phyloP scores from a whole-genome alignment of 2,113 vertebrate species.

The Onychostruthus taczanowskii region DNA sequence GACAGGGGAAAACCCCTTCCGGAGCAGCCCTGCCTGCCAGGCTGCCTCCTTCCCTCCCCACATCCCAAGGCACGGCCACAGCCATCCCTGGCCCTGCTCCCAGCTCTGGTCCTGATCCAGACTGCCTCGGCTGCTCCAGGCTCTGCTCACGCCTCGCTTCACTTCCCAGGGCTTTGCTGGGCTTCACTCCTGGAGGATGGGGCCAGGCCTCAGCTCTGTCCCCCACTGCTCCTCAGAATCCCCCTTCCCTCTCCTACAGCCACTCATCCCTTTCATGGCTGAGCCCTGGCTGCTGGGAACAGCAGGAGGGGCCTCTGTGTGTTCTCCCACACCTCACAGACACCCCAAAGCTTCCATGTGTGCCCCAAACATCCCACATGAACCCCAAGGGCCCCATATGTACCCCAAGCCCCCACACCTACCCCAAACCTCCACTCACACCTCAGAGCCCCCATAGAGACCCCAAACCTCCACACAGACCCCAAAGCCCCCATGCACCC shows the following conservation, averaged over 20 bases:
- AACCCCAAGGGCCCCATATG: not conserved
- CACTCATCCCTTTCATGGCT: not conserved
- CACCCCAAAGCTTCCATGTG: not conserved
- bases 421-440: too few species aligned
- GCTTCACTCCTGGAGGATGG: accelerated
- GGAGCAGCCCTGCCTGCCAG: not conserved
- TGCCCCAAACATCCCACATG: not conserved
- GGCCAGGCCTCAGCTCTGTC: not conserved
- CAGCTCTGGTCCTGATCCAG: not conserved
- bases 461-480: too few species aligned
- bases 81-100: not conserved
- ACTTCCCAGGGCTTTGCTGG: not conserved
- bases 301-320: not conserved
- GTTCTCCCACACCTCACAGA: not conserved
- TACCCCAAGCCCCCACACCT: not conserved
- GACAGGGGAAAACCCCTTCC: not conserved
- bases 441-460: too few species aligned
- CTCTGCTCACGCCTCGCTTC: not conserved
- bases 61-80: accelerated
- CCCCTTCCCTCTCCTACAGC: not conserved
- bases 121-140: accelerated
- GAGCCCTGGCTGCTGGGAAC: not conserved
- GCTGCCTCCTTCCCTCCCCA: not conserved
- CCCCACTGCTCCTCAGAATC: not conserved
- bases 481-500: not conserved